Evolutionary conservation across 2,797 vertebrate genomes (phyloP).

Genomic region (Peromyscus nudipes): DNA sequence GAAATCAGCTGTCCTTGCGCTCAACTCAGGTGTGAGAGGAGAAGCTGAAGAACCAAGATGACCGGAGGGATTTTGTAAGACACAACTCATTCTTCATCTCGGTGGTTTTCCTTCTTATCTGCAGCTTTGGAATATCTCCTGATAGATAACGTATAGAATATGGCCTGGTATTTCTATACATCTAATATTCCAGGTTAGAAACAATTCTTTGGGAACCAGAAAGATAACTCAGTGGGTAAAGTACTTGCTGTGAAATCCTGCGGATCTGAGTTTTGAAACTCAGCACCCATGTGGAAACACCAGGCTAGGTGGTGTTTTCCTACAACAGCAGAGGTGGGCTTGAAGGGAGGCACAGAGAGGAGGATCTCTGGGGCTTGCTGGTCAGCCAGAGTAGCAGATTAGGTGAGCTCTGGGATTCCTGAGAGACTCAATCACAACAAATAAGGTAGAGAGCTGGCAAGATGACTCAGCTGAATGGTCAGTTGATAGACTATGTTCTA

Average conservation of each 20-base stretch:
- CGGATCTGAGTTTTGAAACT: background rate
- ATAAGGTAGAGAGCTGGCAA: too few species aligned
- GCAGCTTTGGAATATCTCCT: background rate
- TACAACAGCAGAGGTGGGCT: too few species aligned
- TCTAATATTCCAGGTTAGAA: background rate
- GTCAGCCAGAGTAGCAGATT: background rate
- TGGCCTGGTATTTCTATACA: too few species aligned
- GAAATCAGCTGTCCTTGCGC: background rate
- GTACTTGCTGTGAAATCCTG: background rate
- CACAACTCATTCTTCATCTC: fast-evolving
- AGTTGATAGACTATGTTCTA: too few species aligned
- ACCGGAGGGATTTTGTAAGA: background rate
- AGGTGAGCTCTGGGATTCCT: background rate
- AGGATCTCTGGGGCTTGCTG: background rate
- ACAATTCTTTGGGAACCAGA: too few species aligned
- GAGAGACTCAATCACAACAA: background rate
- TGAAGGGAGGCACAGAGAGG: background rate
- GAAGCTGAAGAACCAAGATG: background rate
- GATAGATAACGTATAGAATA: background rate
- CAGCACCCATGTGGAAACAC: background rate
- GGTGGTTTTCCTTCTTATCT: background rate
- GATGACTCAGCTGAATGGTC: background rate
- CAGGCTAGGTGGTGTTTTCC: background rate
- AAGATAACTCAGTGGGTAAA: background rate
- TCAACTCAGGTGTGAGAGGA: fast-evolving